phyloP scores from a whole-genome alignment of 2,888 invertebrate genomes.

The Harmothoe impar region DNA sequence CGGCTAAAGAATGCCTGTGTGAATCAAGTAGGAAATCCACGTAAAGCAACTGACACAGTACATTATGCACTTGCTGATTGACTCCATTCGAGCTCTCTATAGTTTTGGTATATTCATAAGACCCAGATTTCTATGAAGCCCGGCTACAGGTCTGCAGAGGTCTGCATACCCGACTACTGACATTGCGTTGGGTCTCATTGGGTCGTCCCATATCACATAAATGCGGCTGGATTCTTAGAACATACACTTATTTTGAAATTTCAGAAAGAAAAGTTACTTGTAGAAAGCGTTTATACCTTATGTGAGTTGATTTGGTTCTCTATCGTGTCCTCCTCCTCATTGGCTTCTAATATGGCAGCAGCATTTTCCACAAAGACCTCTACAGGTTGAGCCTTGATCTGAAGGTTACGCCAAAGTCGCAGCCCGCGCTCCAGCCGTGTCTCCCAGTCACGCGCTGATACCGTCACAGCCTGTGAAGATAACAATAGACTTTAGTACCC shows the following conservation, averaged over 20 bases:
- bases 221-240: too few species aligned
- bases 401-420: constrained; percentile 93
- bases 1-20: constrained; percentile 87
- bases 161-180: too few species aligned
- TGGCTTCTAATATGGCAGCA: constrained; percentile 86
- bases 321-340: constrained; percentile 76
- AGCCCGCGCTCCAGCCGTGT: constrained; percentile 90
- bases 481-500: too few species aligned
- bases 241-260: too few species aligned
- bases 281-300: constrained; percentile 70
- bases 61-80: too few species aligned
- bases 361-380: constrained; percentile 94
- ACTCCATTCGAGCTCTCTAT: too few species aligned
- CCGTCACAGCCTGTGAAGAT: constrained; percentile 65
- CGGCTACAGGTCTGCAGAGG: too few species aligned
- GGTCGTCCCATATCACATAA: too few species aligned
- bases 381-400: constrained; percentile 90
- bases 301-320: constrained; percentile 79
- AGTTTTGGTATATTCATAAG: too few species aligned
- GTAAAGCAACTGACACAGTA: neutral
- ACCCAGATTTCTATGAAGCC: too few species aligned
- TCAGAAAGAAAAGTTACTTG: neutral
- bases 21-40: neutral
- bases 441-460: constrained; percentile 81
- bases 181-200: too few species aligned